Conservation (phyloP, 2,113 vertebrate species). For the Dipodomys spectabilis region DNA sequence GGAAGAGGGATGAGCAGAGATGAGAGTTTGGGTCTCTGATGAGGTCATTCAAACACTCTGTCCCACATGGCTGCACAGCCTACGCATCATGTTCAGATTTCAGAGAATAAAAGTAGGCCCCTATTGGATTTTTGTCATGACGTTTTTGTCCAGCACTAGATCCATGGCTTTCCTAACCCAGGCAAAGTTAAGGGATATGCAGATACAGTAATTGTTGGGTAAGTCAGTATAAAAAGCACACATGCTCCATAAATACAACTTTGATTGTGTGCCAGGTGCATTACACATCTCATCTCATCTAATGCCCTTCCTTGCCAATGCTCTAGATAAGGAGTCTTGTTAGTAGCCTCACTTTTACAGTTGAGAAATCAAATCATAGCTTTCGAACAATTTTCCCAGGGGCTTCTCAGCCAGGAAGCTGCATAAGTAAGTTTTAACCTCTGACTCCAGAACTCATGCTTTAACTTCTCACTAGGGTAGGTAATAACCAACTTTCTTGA, state of each 20-base stretch:
- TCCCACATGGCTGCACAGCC: background rate
- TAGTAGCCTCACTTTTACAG: background rate
- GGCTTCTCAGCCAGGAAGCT: background rate
- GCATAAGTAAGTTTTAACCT: slow-evolving; percentile 11
- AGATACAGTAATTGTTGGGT: background rate
- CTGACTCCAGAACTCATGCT: background rate
- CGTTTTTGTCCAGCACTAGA: background rate
- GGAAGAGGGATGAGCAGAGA: background rate
- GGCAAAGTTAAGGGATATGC: background rate
- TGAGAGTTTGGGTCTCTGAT: background rate
- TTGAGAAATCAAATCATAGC: background rate
- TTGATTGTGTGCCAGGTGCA: background rate
- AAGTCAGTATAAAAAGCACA: background rate
- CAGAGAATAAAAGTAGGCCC: background rate
- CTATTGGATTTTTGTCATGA: background rate
- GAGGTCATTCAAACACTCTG: background rate
- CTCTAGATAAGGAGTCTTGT: background rate
- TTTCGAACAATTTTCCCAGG: background rate
- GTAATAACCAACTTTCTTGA: no score
- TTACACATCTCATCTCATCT: background rate
- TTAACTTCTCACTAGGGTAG: background rate
- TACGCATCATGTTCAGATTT: background rate
- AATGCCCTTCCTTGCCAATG: background rate
- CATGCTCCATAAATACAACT: background rate
- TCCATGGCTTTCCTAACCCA: background rate